These are phyloP conservation scores for Raillietiella orientalis DNA, from an alignment of 2,888 invertebrate genomes.

Conservation along the genomic window DNA sequence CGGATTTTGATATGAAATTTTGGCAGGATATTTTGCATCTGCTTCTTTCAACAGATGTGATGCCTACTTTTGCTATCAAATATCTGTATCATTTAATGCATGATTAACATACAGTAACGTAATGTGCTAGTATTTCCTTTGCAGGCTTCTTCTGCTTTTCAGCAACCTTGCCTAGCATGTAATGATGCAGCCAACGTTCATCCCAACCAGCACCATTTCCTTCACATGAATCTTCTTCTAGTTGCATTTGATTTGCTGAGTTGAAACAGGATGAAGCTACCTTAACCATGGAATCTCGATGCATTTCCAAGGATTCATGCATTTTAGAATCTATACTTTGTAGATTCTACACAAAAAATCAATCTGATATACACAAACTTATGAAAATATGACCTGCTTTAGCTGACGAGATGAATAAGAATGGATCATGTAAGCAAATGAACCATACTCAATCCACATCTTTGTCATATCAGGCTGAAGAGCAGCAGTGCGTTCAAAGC, in stretches of 20 bases:
- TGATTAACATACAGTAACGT: constrained; percentile 22
- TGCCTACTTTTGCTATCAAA: constrained; percentile 18
- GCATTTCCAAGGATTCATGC: constrained; percentile 28
- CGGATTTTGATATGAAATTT: constrained; percentile 53
- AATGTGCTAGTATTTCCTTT: constrained; percentile 37
- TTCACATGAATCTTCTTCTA: constrained; percentile 18
- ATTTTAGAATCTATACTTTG: constrained; percentile 12
- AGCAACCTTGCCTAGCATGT: constrained; percentile 79
- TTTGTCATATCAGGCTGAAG: constrained; percentile 35
- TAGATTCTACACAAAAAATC: too few relatives aligned
- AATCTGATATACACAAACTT: too few relatives aligned
- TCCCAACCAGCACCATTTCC: constrained; percentile 28
- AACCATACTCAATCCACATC: constrained; percentile 69
- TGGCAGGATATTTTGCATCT: constrained; percentile 47
- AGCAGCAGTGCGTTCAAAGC: constrained; percentile 44
- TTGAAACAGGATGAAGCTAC: constrained; percentile 43
- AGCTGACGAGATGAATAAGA: constrained; percentile 58
- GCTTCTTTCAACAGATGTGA: constrained; percentile 39
- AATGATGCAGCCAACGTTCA: constrained; percentile 70
- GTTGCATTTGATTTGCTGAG: constrained; percentile 11
- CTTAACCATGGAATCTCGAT: constrained; percentile 42
- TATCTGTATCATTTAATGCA: constrained; percentile 1
- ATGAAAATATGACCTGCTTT: constrained; percentile 35
- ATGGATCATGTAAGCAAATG: constrained; percentile 59
- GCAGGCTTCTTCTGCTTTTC: constrained; percentile 52